Percentiles rank a stretch among this genome's conserved stretches.
Evolutionary conservation across 2,888 invertebrate species (phyloP).

Genomic region (Cheilosia soror): DNA sequence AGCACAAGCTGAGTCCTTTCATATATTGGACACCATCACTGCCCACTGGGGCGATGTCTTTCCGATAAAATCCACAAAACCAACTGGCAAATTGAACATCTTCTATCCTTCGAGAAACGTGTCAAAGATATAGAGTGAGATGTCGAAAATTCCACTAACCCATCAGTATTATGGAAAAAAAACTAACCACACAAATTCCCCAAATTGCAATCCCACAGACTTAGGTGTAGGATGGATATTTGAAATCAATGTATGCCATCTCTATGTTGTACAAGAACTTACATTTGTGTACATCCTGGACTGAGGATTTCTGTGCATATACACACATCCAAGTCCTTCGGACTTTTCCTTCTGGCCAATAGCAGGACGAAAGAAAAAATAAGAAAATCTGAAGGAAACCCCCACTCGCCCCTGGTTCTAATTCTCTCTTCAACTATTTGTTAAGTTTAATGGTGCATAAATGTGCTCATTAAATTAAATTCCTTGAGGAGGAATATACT

Average conservation of each 20-base stretch:
- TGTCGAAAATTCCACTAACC: conserved; percentile 44
- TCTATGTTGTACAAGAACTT: conserved; percentile 20
- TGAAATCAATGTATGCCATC: conserved; percentile 50
- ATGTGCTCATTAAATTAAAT: conserved; percentile 65
- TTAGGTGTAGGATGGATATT: conserved; percentile 18
- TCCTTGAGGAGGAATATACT: conserved; percentile 31
- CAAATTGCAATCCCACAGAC: conserved; percentile 40
- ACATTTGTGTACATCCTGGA: conserved; percentile 1
- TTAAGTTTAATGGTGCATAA: conserved; percentile 64
- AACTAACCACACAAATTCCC: conserved; percentile 23
- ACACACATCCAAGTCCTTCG: not conserved
- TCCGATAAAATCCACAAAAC: conserved; percentile 40
- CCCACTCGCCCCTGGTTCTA: not conserved
- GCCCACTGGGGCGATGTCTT: too few species aligned
- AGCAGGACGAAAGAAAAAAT: not conserved
- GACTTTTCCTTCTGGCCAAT: conserved; percentile 29
- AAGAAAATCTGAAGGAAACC: conserved; percentile 5
- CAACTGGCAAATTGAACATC: conserved; percentile 59
- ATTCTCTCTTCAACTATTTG: conserved; percentile 37
- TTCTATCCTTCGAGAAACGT: conserved; percentile 39
- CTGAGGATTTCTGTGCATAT: conserved; percentile 20
- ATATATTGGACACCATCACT: too few species aligned
- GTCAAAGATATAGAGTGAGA: conserved; percentile 57
- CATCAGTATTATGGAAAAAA: not conserved
- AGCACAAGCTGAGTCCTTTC: too few species aligned